Evolutionary conservation across 2,888 invertebrate species (phyloP), one percentile per base, ranked within the genome.

Genomic region (Teinopalpus imperialis): DNA sequence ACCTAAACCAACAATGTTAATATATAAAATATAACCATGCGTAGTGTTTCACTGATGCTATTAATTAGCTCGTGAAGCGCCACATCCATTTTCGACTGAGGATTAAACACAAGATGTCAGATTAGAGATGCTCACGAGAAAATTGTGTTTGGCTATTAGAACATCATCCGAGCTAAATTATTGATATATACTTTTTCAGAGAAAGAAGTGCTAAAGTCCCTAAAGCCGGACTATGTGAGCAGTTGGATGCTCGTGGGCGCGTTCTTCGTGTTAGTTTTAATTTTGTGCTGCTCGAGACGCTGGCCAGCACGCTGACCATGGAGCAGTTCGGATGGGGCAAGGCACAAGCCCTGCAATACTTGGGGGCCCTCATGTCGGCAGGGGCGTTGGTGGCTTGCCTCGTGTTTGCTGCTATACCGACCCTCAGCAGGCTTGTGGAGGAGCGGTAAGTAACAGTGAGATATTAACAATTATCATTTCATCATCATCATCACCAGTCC

Each of bases 311-410:
- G 1, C 88, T 97, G 41, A 95, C 95, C 18, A 96, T 95, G 94
- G 96, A 97, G 73, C 95, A 96, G 83, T 96, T 96, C 78, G 96
- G 93, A 18, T 96, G 96, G 96, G 91, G 92, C 48, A 93, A 95
- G 81, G 79, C 88, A 36, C 91, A 94, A 69, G 93, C 96, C 6
- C 81, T 96, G 23, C 91, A 92, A 75, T 93, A 95, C 72, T 94
- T 96, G 92, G 96, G 96, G 34, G 89, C 95, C 43, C 82, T 96
- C 48, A 94, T 97, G 93, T 93, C 94, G 35, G 91, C 92, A 18
- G 96, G 96, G 24, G 96, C 94, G 0, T 76, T 95, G n/a, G 80
- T 95, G 30, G 94, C 96, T 0, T 93, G 95, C 54, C 66, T 90
- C 26, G 93, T 94, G 6, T 96, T 96, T 66, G 89, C 91, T 7